A percentile compares a stretch with the other conserved stretches of the same genome.
These are phyloP conservation scores for Falco rusticolus DNA, from an alignment of 2,797 vertebrate genomes.

Conservation along the genomic window DNA sequence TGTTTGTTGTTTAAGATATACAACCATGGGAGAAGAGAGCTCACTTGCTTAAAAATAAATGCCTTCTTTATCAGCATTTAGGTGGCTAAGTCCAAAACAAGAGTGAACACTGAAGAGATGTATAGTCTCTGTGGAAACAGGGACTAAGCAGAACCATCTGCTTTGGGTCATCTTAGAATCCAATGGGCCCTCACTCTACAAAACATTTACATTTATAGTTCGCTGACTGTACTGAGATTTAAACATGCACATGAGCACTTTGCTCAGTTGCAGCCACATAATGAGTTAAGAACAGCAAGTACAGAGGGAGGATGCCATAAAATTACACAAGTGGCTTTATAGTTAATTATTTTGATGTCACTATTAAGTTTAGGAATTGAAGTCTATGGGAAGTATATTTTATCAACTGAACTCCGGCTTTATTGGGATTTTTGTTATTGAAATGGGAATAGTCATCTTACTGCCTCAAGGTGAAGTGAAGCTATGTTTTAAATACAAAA, in stretches of 20 bases:
- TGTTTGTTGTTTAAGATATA: background rate
- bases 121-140: background rate
- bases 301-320: background rate
- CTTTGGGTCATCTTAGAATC: background rate
- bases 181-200: background rate
- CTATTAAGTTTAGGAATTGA: background rate
- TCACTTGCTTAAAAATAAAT: background rate
- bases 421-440: background rate
- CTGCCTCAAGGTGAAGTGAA: slow-evolving; percentile 2
- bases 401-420: background rate
- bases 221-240: background rate
- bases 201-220: background rate
- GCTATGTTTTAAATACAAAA: background rate
- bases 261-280: background rate
- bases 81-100: background rate
- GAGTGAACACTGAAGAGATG: background rate
- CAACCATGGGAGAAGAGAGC: background rate
- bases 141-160: slow-evolving; percentile 20
- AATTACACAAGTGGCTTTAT: background rate
- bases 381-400: background rate
- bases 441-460: background rate
- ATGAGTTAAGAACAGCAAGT: background rate
- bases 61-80: background rate
- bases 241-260: background rate
- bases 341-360: slow-evolving; percentile 8